Evolutionary conservation across 2,888 invertebrate genomes (phyloP).

Genomic region (Andrena camellia): DNA sequence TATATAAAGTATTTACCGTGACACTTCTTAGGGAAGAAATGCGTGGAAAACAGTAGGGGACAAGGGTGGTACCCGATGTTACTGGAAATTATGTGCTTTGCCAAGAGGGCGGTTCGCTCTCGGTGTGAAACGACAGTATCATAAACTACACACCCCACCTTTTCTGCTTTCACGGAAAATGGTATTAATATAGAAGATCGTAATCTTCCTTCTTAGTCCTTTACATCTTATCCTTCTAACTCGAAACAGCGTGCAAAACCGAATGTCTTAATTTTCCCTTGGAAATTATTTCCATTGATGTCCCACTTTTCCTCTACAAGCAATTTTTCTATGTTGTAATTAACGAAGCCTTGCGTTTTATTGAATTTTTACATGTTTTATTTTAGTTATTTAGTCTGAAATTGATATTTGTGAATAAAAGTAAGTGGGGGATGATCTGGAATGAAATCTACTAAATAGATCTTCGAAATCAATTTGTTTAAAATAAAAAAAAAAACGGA

Average conservation of each 20-base stretch:
- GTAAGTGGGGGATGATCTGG: too few species aligned
- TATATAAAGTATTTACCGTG: constrained; percentile 40
- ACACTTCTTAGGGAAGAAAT: constrained; percentile 47
- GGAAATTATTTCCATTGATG: too few species aligned
- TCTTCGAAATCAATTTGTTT: too few species aligned
- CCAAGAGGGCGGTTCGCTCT: constrained; percentile 53
- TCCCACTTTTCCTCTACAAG: too few species aligned
- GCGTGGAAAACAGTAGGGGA: constrained; percentile 69
- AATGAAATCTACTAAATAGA: too few species aligned
- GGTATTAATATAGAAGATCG: constrained; percentile 70
- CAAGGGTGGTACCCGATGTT: constrained; percentile 60
- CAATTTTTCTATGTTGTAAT: too few species aligned
- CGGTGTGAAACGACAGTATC: constrained; percentile 73
- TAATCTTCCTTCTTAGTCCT: constrained; percentile 10
- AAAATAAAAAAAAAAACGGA: too few species aligned
- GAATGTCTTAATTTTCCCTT: neutral
- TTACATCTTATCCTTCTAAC: neutral
- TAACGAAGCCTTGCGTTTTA: too few species aligned
- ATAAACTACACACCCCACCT: constrained; percentile 62
- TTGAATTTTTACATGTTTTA: too few species aligned
- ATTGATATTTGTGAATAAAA: too few species aligned
- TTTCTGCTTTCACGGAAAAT: constrained; percentile 53
- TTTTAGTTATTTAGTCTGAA: too few species aligned
- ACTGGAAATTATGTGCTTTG: constrained; percentile 70
- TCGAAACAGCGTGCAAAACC: constrained; percentile 6